Evolutionary conservation across 2,797 vertebrate genomes (phyloP), one percentile per base, ranked within the genome.

Genomic region (Amniataba percoides): DNA sequence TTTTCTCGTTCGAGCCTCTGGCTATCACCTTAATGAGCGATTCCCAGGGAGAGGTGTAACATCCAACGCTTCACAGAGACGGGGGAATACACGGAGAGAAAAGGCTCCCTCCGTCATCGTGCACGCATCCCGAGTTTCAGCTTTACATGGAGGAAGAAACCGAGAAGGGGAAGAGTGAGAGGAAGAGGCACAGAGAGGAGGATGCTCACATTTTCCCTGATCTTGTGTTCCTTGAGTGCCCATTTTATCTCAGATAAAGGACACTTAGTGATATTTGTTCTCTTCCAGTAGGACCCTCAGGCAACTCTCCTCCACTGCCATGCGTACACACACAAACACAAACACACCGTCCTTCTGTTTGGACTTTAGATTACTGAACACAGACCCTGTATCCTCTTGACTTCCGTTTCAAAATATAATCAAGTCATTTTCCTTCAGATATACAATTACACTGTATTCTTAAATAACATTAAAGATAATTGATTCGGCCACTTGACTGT

Each of bases 241-340:
- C 65, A 68, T 86, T 88, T 88, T 74, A 84, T 89, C 84, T 87
- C 60, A 12, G 18, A 85, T 86, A 85, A 87, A 87, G 82, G 87
- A 88, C 89, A 90, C 83, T 90, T 90, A 89, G 85, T 87, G 87
- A 77, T 82, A 87, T 84, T 85, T 90, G 85, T 80, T 87, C 79
- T 89, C 46, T 88, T 84, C 76, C 87, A 80, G 81, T 80, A 60
- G 74, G 64, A 83, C 82, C 89, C 78, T 55, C 0, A 43, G 83
- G 86, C 87, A 12, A 49, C 53, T 43, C 55, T 63, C 74, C 78
- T 75, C 66, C 2, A 8, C 71, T 34, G 27, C 18, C 59, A 69
- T 21, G 27, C 80, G 70, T 6, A 71, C 74, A 66, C 62, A 66
- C 71, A 69, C 14, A 19, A 23, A 53, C 56, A 67, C 71, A 74